Percentiles rank a stretch among this genome's conserved stretches.
phyloP scores from a whole-genome alignment of 2,888 invertebrate species.

The Melanophora roralis region DNA sequence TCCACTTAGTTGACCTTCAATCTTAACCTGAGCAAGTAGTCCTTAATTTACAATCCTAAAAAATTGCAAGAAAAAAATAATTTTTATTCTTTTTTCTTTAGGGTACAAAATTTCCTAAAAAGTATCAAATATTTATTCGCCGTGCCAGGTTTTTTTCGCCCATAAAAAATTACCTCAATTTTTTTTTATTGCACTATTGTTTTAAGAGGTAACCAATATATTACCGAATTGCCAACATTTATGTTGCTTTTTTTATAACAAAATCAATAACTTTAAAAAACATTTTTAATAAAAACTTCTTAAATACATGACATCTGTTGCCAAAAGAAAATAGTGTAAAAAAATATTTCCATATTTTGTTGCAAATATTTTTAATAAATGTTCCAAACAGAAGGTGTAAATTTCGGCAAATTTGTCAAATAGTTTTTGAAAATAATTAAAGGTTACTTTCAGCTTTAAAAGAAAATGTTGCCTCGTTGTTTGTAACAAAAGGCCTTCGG shows the following conservation, averaged over 20 bases:
- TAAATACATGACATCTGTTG: constrained; percentile 21
- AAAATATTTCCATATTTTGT: not conserved
- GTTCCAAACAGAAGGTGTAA: constrained; percentile 42
- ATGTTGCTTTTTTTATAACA: not conserved
- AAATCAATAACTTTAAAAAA: not conserved
- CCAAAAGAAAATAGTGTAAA: not conserved
- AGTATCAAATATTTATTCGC: too few relatives aligned
- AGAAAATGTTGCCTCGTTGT: not conserved
- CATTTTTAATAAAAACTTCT: constrained; percentile 48
- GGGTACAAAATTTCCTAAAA: too few relatives aligned
- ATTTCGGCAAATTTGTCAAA: constrained; percentile 26
- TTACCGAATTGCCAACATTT: not conserved
- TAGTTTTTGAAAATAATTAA: constrained; percentile 19
- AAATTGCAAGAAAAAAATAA: too few relatives aligned
- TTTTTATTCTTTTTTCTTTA: too few relatives aligned
- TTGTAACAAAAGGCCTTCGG: constrained; percentile 10
- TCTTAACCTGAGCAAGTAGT: too few relatives aligned
- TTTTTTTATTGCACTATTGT: not conserved
- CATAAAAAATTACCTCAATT: too few relatives aligned
- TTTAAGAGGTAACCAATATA: not conserved
- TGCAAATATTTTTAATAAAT: constrained; percentile 40
- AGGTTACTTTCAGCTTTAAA: not conserved
- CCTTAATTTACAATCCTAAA: too few relatives aligned
- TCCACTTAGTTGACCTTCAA: too few relatives aligned
- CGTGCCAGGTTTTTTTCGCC: too few relatives aligned